Evolutionary conservation across 2,888 invertebrate species (phyloP).

Genomic region (Drosophila tripunctata): DNA sequence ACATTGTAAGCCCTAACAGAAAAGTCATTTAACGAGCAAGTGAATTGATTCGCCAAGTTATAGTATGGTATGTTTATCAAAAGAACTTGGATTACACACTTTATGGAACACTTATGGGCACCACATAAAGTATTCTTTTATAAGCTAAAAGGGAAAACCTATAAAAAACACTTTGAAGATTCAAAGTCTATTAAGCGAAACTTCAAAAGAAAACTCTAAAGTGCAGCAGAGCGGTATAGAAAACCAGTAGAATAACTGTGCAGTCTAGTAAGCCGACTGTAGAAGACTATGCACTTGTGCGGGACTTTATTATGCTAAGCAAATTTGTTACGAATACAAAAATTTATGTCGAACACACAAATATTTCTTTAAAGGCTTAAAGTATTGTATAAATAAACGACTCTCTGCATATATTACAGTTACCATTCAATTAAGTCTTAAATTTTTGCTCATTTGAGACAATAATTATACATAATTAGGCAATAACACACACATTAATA

Average conservation of each 20-base stretch:
- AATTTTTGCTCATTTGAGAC: constrained; percentile 8
- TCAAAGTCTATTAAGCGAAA: not conserved
- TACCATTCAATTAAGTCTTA: not conserved
- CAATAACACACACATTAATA: constrained; percentile 29
- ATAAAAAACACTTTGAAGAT: constrained; percentile 7
- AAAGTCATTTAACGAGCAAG: too few species aligned
- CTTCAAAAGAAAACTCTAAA: constrained; percentile 10
- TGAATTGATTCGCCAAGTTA: not conserved
- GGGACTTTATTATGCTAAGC: too few species aligned
- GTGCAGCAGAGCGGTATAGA: not conserved
- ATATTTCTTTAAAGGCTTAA: not conserved
- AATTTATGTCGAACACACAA: not conserved
- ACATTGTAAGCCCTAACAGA: not conserved
- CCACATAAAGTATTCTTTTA: not conserved
- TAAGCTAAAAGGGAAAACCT: not conserved
- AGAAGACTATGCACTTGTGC: not conserved
- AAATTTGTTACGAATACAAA: too few species aligned
- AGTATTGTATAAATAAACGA: too few species aligned
- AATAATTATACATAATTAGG: constrained; percentile 15
- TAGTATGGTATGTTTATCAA: not conserved
- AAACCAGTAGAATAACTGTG: not conserved
- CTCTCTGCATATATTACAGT: not conserved
- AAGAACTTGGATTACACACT: not conserved
- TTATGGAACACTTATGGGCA: not conserved
- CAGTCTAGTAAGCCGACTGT: too few species aligned